A percentile compares a stretch with the other conserved stretches of the same genome.
Evolutionary conservation across 2,888 invertebrate genomes (phyloP).

Genomic region (Nephrocerus scutellatus): DNA sequence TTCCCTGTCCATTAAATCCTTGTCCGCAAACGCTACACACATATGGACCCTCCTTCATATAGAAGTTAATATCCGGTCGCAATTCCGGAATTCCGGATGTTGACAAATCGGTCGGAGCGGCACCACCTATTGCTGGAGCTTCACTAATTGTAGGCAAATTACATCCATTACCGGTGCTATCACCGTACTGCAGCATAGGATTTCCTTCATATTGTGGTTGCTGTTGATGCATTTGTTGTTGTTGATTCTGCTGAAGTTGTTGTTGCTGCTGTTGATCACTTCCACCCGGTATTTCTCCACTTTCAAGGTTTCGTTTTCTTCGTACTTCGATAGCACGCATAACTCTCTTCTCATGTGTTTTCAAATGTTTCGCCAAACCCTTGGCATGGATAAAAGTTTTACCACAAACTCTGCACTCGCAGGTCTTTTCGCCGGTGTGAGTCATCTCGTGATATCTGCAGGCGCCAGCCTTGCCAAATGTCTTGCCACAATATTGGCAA

Average conservation of each 20-base stretch:
- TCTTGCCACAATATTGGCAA: conserved; percentile 40
- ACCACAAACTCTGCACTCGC: conserved; percentile 39
- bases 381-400: conserved; percentile 42
- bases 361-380: conserved; percentile 39
- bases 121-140: too few species aligned
- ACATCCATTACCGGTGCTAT: too few species aligned
- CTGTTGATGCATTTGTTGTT: too few species aligned
- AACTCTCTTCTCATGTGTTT: conserved; percentile 40
- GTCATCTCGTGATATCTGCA: conserved; percentile 42
- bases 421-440: conserved; percentile 40
- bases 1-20: conserved; percentile 42
- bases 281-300: conserved; percentile 27
- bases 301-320: conserved; percentile 37
- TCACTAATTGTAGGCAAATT: too few species aligned
- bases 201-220: too few species aligned
- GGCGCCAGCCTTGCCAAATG: conserved; percentile 39
- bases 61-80: conserved; percentile 43
- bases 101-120: too few species aligned
- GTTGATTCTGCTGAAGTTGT: too few species aligned
- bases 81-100: conserved; percentile 38
- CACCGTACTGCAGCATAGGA: too few species aligned
- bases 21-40: conserved; percentile 41
- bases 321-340: conserved; percentile 40
- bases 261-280: conserved; percentile 19
- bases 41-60: conserved; percentile 43